phyloP scores from a whole-genome alignment of 2,113 vertebrate species.

The Maccullochella peelii region DNA sequence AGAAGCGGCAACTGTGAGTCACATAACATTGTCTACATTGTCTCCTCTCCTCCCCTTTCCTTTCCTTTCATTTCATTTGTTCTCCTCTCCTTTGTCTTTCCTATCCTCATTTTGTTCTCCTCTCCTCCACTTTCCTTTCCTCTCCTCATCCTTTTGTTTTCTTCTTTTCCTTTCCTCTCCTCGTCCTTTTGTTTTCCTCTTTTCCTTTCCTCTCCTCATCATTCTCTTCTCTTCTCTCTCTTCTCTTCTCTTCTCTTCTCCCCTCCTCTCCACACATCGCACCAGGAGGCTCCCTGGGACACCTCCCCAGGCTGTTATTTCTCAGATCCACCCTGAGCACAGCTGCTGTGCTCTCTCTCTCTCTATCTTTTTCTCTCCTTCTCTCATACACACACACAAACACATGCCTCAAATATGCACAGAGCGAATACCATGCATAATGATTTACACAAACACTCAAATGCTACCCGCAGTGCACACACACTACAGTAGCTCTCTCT shows the following conservation, averaged over 20 bases:
- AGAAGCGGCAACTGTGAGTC: neutral
- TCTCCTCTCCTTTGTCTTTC: no score
- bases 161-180: no score
- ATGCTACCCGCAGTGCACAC: conserved; percentile 28
- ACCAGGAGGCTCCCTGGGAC: conserved; percentile 44
- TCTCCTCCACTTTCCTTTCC: neutral
- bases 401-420: conserved; percentile 12
- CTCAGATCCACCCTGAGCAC: conserved; percentile 35
- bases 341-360: conserved; percentile 17
- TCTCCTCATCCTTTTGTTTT: neutral
- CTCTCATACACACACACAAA: neutral
- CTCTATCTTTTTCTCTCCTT: conserved; percentile 1
- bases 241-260: neutral
- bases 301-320: conserved; percentile 47
- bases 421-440: conserved; percentile 24
- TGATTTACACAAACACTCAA: conserved; percentile 38
- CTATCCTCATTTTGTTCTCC: no score
- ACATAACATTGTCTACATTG: neutral
- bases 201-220: neutral
- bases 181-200: neutral
- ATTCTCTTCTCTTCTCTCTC: neutral
- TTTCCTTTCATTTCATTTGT: neutral
- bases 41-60: neutral
- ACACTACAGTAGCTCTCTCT: conserved; percentile 17
- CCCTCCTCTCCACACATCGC: conserved; percentile 19